These are phyloP conservation scores for Meleagris gallopavo DNA, from an alignment of 2,113 vertebrate species.

Conservation along the genomic window DNA sequence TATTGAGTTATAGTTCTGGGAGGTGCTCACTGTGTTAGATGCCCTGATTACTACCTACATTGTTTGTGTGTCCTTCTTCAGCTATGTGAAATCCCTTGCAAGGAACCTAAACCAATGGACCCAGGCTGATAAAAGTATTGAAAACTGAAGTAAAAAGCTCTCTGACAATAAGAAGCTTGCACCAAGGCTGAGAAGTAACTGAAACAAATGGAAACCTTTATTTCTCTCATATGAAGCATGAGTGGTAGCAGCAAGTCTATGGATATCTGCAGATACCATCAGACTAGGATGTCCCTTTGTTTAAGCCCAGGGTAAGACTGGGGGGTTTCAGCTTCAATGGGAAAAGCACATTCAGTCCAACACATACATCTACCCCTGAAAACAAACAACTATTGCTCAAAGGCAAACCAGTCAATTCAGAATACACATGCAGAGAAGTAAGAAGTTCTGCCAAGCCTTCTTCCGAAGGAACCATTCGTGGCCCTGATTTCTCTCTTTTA, in stretches of 20 bases:
- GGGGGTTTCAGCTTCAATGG: too few relatives aligned
- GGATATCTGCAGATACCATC: neutral
- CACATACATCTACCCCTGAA: neutral
- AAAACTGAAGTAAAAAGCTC: neutral
- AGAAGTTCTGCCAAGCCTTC: neutral
- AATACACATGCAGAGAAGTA: fast-evolving
- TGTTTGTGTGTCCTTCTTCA: neutral
- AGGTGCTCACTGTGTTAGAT: slow-evolving; percentile 8
- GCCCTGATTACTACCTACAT: neutral
- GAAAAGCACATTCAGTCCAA: neutral
- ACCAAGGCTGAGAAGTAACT: neutral
- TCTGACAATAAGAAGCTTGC: neutral
- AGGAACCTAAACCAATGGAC: neutral
- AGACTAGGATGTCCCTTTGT: neutral
- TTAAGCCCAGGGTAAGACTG: neutral
- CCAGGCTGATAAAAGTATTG: neutral
- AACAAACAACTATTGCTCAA: neutral
- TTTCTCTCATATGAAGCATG: neutral
- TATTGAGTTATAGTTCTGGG: neutral
- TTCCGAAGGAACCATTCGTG: neutral
- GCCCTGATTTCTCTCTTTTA: neutral
- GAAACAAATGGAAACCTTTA: neutral
- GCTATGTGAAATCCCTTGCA: neutral
- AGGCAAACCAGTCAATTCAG: neutral
- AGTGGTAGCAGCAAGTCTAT: neutral